Evolutionary conservation across 2,797 vertebrate genomes (phyloP).

Genomic region (Myotis findleyi): DNA sequence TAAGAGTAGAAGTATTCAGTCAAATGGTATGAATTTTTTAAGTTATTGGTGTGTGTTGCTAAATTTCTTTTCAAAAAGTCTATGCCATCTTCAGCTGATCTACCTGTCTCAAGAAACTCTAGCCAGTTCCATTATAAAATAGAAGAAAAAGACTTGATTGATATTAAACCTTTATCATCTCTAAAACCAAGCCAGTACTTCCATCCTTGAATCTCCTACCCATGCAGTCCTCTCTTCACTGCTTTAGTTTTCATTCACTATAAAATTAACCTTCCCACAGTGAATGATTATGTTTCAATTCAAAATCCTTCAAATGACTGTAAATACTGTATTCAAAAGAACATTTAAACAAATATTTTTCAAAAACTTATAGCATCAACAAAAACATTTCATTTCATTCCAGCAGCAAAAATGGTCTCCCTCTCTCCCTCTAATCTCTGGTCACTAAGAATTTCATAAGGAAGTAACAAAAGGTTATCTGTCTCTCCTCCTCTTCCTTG

Average conservation of each 20-base stretch:
- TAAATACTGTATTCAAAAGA: background rate
- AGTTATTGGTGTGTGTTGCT: background rate
- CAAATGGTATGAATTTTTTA: background rate
- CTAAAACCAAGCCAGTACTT: background rate
- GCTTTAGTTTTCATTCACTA: background rate
- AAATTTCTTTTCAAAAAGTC: background rate
- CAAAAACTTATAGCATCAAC: background rate
- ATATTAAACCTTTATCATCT: background rate
- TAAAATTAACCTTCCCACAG: slow-evolving; percentile 19
- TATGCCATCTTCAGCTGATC: background rate
- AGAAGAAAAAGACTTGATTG: background rate
- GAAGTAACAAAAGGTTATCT: background rate
- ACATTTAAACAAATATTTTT: background rate
- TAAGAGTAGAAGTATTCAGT: background rate
- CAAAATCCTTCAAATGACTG: background rate
- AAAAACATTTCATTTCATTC: background rate
- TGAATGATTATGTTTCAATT: background rate
- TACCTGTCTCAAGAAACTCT: background rate
- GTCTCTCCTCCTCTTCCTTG: background rate
- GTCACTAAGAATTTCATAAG: background rate
- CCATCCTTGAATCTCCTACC: background rate
- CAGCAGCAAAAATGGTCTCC: background rate
- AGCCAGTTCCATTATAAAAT: background rate
- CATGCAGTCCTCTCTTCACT: background rate
- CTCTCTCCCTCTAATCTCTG: background rate